Evolutionary conservation across 2,888 invertebrate species (phyloP), one percentile per base, ranked within the genome.

Genomic region (Onchidella celtica): DNA sequence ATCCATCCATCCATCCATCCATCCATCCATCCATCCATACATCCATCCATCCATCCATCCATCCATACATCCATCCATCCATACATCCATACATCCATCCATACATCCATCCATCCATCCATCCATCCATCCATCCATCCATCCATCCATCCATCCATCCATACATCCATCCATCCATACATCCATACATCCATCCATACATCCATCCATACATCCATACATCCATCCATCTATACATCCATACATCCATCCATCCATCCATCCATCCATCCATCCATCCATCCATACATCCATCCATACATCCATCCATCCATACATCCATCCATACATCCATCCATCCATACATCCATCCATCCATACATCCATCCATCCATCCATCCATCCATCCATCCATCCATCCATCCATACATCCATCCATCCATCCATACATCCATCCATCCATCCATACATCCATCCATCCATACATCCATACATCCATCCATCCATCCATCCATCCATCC

Each of bases 401-500:
- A 6, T 65, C 38, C 77, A 34, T 27, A 34, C 14, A 34, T n/a
- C 69, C 2, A 24, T 36, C 38, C 38, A 24, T 36, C 69, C 34
- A 3, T 36, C 38, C 34, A n/a, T n/a, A n/a, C n/a, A n/a, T 34
- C 69, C 70, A 61, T 70, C 69, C 68, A 36, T 55, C 68, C 77
- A 66, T 68, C 68, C 11, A 4, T 27, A 61, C 6, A 14, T 27
- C n/a, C 14, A 55, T 2, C 6, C 9, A 6, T 11, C 17, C 17
- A 47, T 47, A 11, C 47, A 47, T 47, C 47, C 47, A 47, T 47
- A 66, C 66, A 4, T 77, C 77, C 61, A 27, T 77, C 69, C 66
- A 47, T 68, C 69, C 66, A 65, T 57, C 77, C 66, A 47, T 36
- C 66, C 66, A 40, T 68, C 77, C 57, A 59, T 63, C 63, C n/a